Percentiles rank a stretch among this genome's conserved stretches.
These are phyloP conservation scores for Eupithecia inturbata DNA, from an alignment of 2,888 invertebrate genomes.

Conservation along the genomic window DNA sequence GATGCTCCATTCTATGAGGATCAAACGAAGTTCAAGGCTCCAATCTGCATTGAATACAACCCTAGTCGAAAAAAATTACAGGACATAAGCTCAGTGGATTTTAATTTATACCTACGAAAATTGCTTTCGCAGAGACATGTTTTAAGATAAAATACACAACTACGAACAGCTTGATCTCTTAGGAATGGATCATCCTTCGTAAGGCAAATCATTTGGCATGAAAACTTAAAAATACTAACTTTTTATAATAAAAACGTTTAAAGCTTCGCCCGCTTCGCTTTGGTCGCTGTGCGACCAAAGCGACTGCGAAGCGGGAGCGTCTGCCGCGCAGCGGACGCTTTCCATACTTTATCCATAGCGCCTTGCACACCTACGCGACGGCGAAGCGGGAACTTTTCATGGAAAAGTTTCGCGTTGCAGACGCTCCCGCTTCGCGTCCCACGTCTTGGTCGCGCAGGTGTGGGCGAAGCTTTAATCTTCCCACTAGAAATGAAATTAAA, in stretches of 20 bases:
- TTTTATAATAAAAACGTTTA: background rate
- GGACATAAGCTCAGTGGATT: too few species aligned
- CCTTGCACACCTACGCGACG: too few species aligned
- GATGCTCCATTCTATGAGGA: background rate
- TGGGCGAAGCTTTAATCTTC: too few species aligned
- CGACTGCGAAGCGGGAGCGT: too few species aligned
- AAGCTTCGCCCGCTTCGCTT: too few species aligned
- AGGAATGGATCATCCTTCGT: background rate
- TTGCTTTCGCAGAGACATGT: background rate
- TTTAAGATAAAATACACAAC: background rate
- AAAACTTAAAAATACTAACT: conserved; percentile 8
- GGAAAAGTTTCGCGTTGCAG: too few species aligned
- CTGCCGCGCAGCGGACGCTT: too few species aligned
- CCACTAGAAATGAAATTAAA: background rate
- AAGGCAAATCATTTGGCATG: background rate
- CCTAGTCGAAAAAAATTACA: background rate
- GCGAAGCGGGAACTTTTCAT: too few species aligned
- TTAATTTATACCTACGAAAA: background rate
- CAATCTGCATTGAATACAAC: background rate
- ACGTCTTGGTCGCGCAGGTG: too few species aligned
- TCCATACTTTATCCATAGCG: too few species aligned
- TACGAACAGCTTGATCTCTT: background rate
- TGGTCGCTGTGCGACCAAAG: too few species aligned
- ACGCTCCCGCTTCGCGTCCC: too few species aligned
- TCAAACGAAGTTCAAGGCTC: background rate